These are phyloP conservation scores for Nothoprocta perdicaria DNA, from an alignment of 2,113 vertebrate genomes.

Conservation along the genomic window DNA sequence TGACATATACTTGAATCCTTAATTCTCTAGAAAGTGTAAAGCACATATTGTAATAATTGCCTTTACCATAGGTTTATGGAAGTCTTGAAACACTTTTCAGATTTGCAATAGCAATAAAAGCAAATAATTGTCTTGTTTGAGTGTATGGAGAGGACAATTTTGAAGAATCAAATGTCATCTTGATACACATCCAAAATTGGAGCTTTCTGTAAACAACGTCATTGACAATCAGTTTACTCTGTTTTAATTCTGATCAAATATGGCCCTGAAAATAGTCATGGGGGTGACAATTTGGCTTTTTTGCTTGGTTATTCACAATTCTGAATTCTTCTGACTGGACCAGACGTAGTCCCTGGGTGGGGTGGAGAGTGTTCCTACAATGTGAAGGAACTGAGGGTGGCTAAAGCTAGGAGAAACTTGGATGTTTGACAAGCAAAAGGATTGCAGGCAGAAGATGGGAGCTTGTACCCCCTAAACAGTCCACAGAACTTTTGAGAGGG, in stretches of 20 bases:
- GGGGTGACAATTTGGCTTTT: neutral
- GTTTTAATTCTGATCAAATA: neutral
- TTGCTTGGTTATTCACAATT: neutral
- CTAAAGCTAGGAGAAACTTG: neutral
- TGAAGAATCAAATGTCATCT: neutral
- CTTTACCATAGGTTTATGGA: neutral
- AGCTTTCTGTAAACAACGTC: neutral
- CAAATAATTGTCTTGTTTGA: neutral
- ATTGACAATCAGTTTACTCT: neutral
- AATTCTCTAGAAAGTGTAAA: rapidly evolving
- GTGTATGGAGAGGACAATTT: neutral
- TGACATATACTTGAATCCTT: neutral
- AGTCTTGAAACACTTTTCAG: neutral
- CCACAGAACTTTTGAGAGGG: neutral
- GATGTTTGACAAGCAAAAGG: neutral
- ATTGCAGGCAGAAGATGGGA: neutral
- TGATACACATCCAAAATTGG: neutral
- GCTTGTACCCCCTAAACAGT: rapidly evolving
- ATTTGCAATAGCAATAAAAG: neutral
- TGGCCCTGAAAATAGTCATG: neutral
- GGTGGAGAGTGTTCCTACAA: rapidly evolving
- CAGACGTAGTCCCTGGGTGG: neutral
- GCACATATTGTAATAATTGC: neutral
- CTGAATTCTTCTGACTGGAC: neutral
- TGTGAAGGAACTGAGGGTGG: neutral